phyloP scores from a whole-genome alignment of 2,797 vertebrate genomes.

The Scyliorhinus canicula region DNA sequence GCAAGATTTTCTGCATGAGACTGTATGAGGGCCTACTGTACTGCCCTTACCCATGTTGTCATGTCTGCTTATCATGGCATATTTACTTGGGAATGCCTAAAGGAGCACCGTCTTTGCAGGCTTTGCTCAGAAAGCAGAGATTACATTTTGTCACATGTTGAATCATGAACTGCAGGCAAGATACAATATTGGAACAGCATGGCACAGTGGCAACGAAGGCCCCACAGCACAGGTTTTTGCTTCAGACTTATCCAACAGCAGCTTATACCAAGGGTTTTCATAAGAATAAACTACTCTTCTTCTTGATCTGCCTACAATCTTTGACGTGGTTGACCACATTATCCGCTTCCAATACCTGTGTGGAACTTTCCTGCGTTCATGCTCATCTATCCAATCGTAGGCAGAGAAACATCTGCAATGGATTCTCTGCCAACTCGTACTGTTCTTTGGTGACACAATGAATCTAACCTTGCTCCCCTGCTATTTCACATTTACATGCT shows the following conservation, averaged over 20 bases:
- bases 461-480: no score
- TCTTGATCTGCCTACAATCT: neutral
- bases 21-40: neutral
- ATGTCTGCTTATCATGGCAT: neutral
- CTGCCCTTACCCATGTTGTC: neutral
- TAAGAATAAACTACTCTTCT: neutral
- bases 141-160: neutral
- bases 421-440: no score
- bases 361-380: neutral
- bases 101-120: neutral
- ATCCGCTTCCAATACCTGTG: neutral
- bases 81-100: neutral
- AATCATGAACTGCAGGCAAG: neutral
- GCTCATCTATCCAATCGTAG: no score
- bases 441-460: no score
- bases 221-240: neutral
- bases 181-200: neutral
- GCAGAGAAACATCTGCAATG: no score
- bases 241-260: neutral
- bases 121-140: neutral
- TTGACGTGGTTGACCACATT: neutral
- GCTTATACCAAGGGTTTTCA: neutral
- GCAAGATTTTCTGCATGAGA: neutral
- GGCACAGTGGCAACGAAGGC: neutral
- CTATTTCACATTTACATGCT: no score